A percentile compares a stretch with the other conserved stretches of the same genome.
These are phyloP conservation scores for Phrynocephalus forsythii DNA, from an alignment of 2,797 vertebrate genomes.

Conservation along the genomic window DNA sequence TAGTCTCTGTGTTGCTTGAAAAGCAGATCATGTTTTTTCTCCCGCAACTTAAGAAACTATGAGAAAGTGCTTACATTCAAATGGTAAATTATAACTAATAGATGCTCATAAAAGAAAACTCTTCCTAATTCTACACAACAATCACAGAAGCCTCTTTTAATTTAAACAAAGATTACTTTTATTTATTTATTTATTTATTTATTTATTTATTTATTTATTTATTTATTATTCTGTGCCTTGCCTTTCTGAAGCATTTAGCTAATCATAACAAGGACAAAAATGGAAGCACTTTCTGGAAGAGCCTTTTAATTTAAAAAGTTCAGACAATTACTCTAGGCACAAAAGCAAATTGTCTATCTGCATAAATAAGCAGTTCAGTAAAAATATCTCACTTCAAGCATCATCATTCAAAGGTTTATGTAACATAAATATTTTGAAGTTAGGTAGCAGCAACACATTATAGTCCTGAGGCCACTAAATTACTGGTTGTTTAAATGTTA, in stretches of 20 bases:
- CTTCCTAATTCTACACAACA: slow-evolving; percentile 24
- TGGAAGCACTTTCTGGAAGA: slow-evolving; percentile 15
- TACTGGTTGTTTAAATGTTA: slow-evolving; percentile 22
- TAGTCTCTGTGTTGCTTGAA: neutral
- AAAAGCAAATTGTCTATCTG: slow-evolving; percentile 18
- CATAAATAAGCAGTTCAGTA: neutral
- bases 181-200: slow-evolving; percentile 31
- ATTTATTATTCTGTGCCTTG: neutral
- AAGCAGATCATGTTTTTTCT: neutral
- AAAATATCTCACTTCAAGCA: slow-evolving; percentile 1
- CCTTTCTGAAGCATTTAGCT: slow-evolving; percentile 32
- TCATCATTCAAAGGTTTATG: slow-evolving; percentile 16
- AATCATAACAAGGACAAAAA: slow-evolving; percentile 33
- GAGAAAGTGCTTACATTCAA: slow-evolving; percentile 33
- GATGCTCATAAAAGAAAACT: neutral
- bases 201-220: slow-evolving; percentile 24
- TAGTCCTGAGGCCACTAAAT: neutral
- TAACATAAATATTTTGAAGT: slow-evolving; percentile 20
- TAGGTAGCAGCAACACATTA: slow-evolving; percentile 18
- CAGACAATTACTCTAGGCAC: slow-evolving; percentile 4
- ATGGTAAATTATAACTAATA: slow-evolving; percentile 47
- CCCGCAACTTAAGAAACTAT: neutral
- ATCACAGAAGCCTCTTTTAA: slow-evolving; percentile 37
- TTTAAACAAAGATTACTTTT: slow-evolving; percentile 15
- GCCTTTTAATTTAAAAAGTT: slow-evolving; percentile 10